Evolutionary conservation across 2,888 invertebrate species (phyloP), one percentile per base, ranked within the genome.

Genomic region (Odontomyia ornata): DNA sequence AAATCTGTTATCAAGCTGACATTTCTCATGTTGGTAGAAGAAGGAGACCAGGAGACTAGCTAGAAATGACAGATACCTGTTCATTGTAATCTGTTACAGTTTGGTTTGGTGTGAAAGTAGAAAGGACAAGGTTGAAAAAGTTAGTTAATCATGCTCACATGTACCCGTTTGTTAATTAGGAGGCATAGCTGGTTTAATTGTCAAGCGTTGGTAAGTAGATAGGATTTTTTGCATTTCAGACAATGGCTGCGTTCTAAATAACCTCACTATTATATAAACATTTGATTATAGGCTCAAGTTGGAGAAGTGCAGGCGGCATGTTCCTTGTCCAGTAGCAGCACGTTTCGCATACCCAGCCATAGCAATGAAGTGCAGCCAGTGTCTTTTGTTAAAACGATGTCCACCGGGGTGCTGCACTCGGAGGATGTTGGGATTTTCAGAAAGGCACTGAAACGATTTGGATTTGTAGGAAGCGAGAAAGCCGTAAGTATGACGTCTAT

Each of bases 381-480:
- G 4, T 18, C 52, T n/a, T 18, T 52, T 5, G 60, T 18, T 4
- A 67, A 23, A 43, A 7, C 21, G 21, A 15, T 67, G 36, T 57
- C 73, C 9, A 73, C 73, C 15, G 43, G 57, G 21, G 73, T 73
- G 11, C n/a, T 73, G 1, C 57, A 57, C 7, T 60, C 73, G 77
- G 83, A 87, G 30, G 87, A 89, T 79, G 88, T 87, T 52, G 86
- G 89, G 75, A 88, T 90, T 82, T 83, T 91, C 0, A 90, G 90
- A 79, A 89, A 89, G 80, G 89, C 91, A 77, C 87, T 91, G 83
- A 90, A 89, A 81, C 89, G 89, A 82, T 88, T 91, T 25, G 90
- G 90, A 1, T 89, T 89, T 87, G 87, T 89, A 84, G 89, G 90
- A 76, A 89, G 89, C 65, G 86, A 88, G 1, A 88, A 89, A 83